These are phyloP conservation scores for Eurypyga helias DNA, from an alignment of 2,113 vertebrate genomes.

Conservation along the genomic window DNA sequence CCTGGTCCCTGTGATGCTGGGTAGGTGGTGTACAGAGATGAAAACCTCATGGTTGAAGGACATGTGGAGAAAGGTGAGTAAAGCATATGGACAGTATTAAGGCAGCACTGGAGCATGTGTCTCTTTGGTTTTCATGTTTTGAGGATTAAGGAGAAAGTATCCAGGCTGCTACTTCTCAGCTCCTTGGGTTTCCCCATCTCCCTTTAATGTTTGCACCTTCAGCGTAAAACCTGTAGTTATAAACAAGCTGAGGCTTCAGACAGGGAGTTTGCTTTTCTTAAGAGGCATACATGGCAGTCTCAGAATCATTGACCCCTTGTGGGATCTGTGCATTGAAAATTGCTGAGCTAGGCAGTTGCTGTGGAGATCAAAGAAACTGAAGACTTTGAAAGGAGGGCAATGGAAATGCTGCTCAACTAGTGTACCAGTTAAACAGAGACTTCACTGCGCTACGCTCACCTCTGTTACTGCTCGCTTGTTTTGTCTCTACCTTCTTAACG, in stretches of 20 bases:
- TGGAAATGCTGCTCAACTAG: neutral
- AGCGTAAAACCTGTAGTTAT: neutral
- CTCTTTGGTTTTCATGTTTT: neutral
- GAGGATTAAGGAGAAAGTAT: neutral
- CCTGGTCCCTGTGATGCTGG: neutral
- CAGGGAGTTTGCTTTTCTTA: neutral
- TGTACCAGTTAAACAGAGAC: neutral
- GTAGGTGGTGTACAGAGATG: neutral
- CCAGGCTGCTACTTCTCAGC: neutral
- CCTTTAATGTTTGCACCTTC: neutral
- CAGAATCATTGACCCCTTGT: neutral
- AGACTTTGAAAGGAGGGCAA: neutral
- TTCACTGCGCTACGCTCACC: neutral
- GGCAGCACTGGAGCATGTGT: neutral
- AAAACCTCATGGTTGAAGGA: neutral
- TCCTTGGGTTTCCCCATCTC: neutral
- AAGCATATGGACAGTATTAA: neutral
- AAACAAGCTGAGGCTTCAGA: neutral
- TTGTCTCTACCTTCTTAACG: neutral
- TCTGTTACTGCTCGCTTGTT: neutral
- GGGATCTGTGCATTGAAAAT: neutral
- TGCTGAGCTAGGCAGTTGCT: neutral
- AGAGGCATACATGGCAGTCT: neutral
- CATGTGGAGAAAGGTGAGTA: neutral
- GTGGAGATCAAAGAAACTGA: slow-evolving; percentile 3